phyloP scores from a whole-genome alignment of 2,113 vertebrate species.

The Rutilus rutilus region DNA sequence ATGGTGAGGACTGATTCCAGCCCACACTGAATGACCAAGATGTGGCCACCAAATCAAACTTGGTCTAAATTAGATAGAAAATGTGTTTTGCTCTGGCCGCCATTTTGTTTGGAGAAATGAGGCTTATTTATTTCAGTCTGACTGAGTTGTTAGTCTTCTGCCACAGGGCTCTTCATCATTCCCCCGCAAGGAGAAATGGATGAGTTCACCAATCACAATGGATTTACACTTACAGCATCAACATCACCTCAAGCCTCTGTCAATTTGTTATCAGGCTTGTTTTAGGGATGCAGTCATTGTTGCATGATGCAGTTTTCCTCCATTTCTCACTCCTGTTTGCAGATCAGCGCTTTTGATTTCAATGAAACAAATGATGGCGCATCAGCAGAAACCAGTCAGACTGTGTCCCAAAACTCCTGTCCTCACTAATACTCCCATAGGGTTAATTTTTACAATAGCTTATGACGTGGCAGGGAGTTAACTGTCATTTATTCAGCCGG shows the following conservation, averaged over 20 bases:
- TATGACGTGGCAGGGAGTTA: not conserved
- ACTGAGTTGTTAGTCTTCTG: slow-evolving; percentile 24
- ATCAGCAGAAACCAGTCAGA: not conserved
- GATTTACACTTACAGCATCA: slow-evolving; percentile 38
- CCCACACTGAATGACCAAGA: not conserved
- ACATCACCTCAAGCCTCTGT: slow-evolving; percentile 24
- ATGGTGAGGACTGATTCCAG: slow-evolving; percentile 16
- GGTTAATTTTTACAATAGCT: not conserved
- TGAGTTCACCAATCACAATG: slow-evolving; percentile 40
- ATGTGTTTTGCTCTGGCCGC: not conserved
- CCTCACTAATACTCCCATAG: not conserved
- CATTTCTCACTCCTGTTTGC: slow-evolving; percentile 13
- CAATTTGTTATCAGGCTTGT: slow-evolving; percentile 23
- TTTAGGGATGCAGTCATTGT: slow-evolving; percentile 41
- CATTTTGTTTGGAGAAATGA: slow-evolving; percentile 25
- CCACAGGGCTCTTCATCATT: slow-evolving; percentile 9
- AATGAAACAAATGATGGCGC: not conserved
- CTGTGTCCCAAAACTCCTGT: not conserved
- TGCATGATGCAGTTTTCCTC: slow-evolving; percentile 40
- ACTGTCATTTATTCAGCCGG: not conserved
- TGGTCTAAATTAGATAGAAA: slow-evolving; percentile 8
- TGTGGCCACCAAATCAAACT: slow-evolving; percentile 2
- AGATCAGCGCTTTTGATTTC: slow-evolving; percentile 19
- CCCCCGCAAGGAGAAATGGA: slow-evolving; percentile 14
- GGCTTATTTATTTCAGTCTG: slow-evolving; percentile 25